Conservation (phyloP, 2,797 vertebrate species). For the Gallinago nigripennis region DNA sequence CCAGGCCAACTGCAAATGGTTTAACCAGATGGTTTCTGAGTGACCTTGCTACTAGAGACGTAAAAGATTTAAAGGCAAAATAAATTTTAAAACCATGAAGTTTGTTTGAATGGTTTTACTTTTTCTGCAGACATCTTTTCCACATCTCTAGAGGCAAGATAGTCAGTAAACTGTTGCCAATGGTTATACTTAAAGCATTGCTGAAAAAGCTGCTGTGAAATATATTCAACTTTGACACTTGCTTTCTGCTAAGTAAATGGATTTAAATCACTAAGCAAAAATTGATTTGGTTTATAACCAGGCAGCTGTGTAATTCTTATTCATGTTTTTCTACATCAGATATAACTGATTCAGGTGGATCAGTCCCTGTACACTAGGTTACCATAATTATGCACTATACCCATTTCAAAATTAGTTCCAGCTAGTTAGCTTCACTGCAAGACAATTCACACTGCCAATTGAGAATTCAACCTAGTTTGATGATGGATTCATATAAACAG, state of each 20-base stretch:
- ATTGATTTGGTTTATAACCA: not conserved
- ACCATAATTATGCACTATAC: slow-evolving; percentile 60
- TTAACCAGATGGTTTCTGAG: not conserved
- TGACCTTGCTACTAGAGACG: not conserved
- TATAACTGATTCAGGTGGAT: slow-evolving; percentile 56
- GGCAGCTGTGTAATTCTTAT: not conserved
- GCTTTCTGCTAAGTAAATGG: slow-evolving; percentile 24
- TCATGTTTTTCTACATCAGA: not conserved
- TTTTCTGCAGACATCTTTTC: slow-evolving; percentile 37
- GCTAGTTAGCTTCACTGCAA: slow-evolving; percentile 79
- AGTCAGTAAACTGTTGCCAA: slow-evolving; percentile 37
- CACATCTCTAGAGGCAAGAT: slow-evolving; percentile 51
- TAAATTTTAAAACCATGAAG: slow-evolving; percentile 37
- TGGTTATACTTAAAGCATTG: slow-evolving; percentile 43
- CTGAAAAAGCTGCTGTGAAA: slow-evolving; percentile 50
- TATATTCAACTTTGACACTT: slow-evolving; percentile 28
- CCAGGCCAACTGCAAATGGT: not conserved
- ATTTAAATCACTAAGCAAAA: not conserved
- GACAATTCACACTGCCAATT: slow-evolving; percentile 77
- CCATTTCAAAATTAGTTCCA: slow-evolving; percentile 82
- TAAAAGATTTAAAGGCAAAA: not conserved
- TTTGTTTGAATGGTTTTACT: slow-evolving; percentile 57
- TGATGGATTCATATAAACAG: slow-evolving; percentile 81
- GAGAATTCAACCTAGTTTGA: slow-evolving; percentile 74
- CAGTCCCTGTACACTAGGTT: slow-evolving; percentile 27